phyloP scores from a whole-genome alignment of 2,888 invertebrate species.

The Coelopa pilipes region DNA sequence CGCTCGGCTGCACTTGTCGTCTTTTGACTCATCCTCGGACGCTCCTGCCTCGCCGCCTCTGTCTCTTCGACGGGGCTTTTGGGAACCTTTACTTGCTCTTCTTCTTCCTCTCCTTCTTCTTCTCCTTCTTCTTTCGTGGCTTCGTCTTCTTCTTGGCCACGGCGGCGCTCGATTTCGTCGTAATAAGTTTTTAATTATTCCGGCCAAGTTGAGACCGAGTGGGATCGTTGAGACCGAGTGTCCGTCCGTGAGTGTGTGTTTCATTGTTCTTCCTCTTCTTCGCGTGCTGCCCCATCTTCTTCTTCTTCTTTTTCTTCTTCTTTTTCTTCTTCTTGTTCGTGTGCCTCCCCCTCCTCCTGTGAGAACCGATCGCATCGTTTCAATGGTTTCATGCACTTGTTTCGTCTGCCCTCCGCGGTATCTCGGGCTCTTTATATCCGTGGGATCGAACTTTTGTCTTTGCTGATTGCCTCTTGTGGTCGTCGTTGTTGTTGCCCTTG shows the following conservation, averaged over 20 bases:
- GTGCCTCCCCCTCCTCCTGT: not conserved
- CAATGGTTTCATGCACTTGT: conserved; percentile 19
- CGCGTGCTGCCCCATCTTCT: too few species aligned
- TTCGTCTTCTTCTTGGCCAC: not conserved
- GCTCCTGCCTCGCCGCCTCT: not conserved
- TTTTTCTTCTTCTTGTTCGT: too few species aligned
- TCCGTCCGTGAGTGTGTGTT: too few species aligned
- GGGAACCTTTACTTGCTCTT: not conserved
- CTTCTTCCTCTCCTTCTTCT: conserved; percentile 10
- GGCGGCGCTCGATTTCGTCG: conserved; percentile 6
- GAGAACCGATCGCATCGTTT: conserved; percentile 17
- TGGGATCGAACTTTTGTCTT: conserved; percentile 18
- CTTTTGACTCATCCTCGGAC: not conserved
- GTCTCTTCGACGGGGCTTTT: not conserved
- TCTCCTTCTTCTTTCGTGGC: not conserved
- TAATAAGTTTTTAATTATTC: conserved; percentile 36
- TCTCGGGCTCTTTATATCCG: conserved; percentile 26
- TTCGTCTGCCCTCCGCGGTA: conserved; percentile 8
- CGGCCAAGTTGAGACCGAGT: conserved; percentile 21
- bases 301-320: too few species aligned
- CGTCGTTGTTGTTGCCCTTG: not conserved
- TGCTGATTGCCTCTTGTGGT: not conserved
- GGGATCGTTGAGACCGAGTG: too few species aligned
- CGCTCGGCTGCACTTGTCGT: conserved; percentile 30
- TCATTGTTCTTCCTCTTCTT: too few species aligned